phyloP scores from a whole-genome alignment of 2,113 vertebrate species.

The human (Homo sapiens) region DNA sequence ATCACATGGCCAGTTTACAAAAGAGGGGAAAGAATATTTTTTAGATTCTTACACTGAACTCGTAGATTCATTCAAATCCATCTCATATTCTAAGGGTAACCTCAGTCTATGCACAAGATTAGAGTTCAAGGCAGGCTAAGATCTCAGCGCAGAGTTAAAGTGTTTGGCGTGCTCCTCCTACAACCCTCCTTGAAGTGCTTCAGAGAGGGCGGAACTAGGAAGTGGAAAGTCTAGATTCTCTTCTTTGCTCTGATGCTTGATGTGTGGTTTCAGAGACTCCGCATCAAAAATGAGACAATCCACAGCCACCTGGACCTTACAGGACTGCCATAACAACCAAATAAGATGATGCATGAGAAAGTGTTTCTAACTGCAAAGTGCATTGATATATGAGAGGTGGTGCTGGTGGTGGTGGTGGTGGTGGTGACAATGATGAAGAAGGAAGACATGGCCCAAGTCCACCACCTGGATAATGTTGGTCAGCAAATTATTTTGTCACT shows the following conservation, averaged over 20 bases:
- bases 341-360: not conserved
- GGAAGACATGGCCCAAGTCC: not conserved
- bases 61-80: not conserved
- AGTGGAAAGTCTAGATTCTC: not conserved
- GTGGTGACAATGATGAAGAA: no score
- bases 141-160: not conserved
- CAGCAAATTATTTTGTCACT: not conserved
- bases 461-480: not conserved
- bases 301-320: not conserved
- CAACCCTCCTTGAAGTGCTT: not conserved
- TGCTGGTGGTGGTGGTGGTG: not conserved
- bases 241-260: not conserved
- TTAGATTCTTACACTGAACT: constrained; percentile 21
- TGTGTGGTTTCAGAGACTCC: not conserved
- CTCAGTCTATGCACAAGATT: not conserved
- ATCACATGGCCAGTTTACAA: not conserved
- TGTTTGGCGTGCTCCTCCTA: not conserved
- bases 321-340: not conserved
- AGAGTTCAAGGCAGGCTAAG: not conserved
- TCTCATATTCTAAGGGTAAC: not conserved
- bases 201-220: not conserved
- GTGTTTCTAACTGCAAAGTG: no score
- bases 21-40: not conserved
- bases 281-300: not conserved
- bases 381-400: rapidly evolving